These are phyloP conservation scores for Geophilus truncorum DNA, from an alignment of 2,888 invertebrate species.

Conservation along the genomic window DNA sequence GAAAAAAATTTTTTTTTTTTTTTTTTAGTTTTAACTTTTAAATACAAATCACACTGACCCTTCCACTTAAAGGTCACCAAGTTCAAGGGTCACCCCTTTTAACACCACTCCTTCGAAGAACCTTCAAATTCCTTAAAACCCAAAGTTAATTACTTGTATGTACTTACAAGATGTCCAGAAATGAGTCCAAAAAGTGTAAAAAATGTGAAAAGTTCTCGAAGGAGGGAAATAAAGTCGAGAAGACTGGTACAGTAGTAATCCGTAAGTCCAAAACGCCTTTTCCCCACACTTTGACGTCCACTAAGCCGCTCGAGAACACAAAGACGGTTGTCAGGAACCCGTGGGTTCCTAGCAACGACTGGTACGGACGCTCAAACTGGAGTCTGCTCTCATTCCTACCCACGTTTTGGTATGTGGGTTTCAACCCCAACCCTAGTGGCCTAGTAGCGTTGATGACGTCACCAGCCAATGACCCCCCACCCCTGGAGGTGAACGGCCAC, in stretches of 20 bases:
- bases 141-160: not conserved
- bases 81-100: not conserved
- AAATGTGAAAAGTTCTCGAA: not conserved
- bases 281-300: not conserved
- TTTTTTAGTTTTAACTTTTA: not conserved
- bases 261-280: not conserved
- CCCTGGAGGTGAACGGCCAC: not conserved
- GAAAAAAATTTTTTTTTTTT: not conserved
- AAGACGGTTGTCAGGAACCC: not conserved
- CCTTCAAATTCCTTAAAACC: not conserved
- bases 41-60: too few relatives aligned
- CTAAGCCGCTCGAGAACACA: conserved; percentile 5
- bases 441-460: conserved; percentile 15
- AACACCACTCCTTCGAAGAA: not conserved
- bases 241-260: not conserved
- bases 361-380: not conserved
- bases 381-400: conserved; percentile 20
- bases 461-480: not conserved
- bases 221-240: too few relatives aligned
- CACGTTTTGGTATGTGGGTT: conserved; percentile 18
- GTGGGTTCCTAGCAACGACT: not conserved
- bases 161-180: not conserved
- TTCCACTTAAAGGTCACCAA: not conserved
- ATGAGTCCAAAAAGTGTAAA: not conserved
- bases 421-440: conserved; percentile 16